A percentile compares a stretch with the other conserved stretches of the same genome.
These are phyloP conservation scores for Rhopalosiphum nymphaeae DNA, from an alignment of 2,888 invertebrate genomes.

Conservation along the genomic window DNA sequence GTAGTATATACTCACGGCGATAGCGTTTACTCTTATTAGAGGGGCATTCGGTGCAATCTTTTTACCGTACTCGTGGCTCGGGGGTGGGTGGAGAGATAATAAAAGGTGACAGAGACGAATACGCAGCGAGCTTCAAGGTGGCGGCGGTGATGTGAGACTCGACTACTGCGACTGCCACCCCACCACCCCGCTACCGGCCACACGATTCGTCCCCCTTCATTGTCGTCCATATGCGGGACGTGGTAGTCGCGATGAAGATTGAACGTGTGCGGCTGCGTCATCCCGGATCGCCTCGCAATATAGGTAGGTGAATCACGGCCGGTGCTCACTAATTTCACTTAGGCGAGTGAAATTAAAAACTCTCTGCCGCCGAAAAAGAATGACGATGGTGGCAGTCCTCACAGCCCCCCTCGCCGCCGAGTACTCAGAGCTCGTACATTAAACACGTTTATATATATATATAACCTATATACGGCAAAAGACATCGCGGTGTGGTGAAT, in stretches of 20 bases:
- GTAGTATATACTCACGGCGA: background rate
- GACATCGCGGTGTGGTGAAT: background rate
- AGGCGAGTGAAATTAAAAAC: conserved; percentile 60
- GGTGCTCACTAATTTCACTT: conserved; percentile 62
- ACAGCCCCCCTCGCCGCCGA: conserved; percentile 14
- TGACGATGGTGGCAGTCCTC: conserved; percentile 12
- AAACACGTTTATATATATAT: background rate
- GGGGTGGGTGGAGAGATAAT: conserved; percentile 24
- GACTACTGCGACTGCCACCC: background rate
- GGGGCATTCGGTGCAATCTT: background rate
- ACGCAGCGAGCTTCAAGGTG: background rate
- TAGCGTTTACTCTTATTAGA: conserved; percentile 13
- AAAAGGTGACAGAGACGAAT: conserved; percentile 56
- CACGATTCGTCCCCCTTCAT: background rate
- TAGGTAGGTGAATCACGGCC: conserved; percentile 47
- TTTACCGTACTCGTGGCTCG: conserved; percentile 10
- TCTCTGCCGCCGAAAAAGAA: conserved; percentile 40
- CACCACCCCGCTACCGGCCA: background rate
- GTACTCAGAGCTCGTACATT: background rate
- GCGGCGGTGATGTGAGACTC: background rate
- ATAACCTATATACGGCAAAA: background rate
- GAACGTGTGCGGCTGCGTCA: conserved; percentile 22
- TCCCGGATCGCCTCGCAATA: background rate
- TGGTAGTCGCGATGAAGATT: conserved; percentile 50
- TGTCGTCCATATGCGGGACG: background rate